A percentile compares a stretch with the other conserved stretches of the same genome.
These are phyloP conservation scores for Tor tambroides DNA, from an alignment of 2,113 vertebrate species.

Conservation along the genomic window DNA sequence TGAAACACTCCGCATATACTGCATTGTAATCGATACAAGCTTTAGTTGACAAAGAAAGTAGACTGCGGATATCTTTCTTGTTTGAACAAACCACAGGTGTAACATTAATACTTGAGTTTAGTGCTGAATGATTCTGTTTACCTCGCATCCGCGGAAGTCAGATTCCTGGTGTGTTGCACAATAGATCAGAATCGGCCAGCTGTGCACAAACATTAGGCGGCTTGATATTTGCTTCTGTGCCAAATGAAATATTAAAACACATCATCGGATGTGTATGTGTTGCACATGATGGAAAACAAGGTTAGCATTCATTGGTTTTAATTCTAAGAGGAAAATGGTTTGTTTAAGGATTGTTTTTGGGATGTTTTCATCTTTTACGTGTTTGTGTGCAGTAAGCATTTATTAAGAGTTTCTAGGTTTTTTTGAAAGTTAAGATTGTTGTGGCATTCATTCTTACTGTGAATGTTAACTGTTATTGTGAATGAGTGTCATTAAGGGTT, in stretches of 20 bases:
- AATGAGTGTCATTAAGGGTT: not conserved
- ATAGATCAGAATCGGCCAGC: not conserved
- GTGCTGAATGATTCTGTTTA: constrained; percentile 1
- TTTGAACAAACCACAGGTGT: not conserved
- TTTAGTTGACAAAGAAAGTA: not conserved
- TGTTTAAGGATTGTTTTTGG: not conserved
- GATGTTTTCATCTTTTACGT: not conserved
- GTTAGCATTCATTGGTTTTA: not conserved
- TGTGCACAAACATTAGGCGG: not conserved
- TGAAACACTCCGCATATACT: not conserved
- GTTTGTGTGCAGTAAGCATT: not conserved
- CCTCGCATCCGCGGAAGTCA: not conserved
- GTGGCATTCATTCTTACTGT: not conserved
- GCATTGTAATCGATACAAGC: not conserved
- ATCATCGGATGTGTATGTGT: not conserved
- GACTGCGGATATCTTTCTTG: not conserved
- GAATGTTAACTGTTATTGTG: no score
- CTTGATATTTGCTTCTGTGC: not conserved
- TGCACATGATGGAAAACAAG: not conserved
- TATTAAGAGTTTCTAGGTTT: not conserved
- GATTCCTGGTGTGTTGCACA: not conserved
- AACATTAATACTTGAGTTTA: not conserved
- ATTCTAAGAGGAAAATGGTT: not conserved
- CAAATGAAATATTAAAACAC: not conserved
- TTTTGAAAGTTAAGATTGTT: not conserved